Evolutionary conservation across 2,888 invertebrate genomes (phyloP), one percentile per base, ranked within the genome.

Genomic region (Magallana nippona): DNA sequence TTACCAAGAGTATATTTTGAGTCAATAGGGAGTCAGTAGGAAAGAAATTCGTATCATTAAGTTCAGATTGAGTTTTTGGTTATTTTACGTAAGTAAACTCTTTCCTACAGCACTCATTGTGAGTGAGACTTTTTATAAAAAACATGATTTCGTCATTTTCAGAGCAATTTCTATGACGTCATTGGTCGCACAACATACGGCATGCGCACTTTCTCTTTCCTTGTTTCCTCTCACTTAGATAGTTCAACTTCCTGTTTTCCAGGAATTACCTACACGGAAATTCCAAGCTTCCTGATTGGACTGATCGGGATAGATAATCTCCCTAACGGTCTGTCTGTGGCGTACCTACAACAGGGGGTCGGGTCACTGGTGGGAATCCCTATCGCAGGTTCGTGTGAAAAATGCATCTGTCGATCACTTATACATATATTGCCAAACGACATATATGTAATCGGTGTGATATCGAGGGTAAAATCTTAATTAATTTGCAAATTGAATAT

Each of bases 281-380:
- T 79, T 0, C 79, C 79, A 13, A 57, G 22, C 1, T 19, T 79
- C 19, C 57, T 79, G 15, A 57, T 79, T 10, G 27, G 57, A 5
- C 19, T 56, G 57, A 15, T 79, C n/a, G 79, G 79, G 15, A 27
- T 57, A 1, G 79, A 79, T 10, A 57, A 11, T 1, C 15, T 79
- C 19, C 57, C 56, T 8, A 57, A 57, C 17, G 27, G 22, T 3
- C 22, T 79, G 57, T 56, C 57, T 13, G 19, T 55, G 57, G 57
- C 57, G 11, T 56, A 17, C 22, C 79, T 79, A 11, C 27, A 27
- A 1, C 79, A 79, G n/a, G 79, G 79, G 0, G 58, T 79, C 15
- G 79, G 79, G 5, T 56, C 57, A 2, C 15, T 79, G 22, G 27
- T 79, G 0, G 79, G 79, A 56, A 56, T 57, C 5, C 79, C 79